Evolutionary conservation across 2,888 invertebrate genomes (phyloP).

Genomic region (Pegoplata infirma): DNA sequence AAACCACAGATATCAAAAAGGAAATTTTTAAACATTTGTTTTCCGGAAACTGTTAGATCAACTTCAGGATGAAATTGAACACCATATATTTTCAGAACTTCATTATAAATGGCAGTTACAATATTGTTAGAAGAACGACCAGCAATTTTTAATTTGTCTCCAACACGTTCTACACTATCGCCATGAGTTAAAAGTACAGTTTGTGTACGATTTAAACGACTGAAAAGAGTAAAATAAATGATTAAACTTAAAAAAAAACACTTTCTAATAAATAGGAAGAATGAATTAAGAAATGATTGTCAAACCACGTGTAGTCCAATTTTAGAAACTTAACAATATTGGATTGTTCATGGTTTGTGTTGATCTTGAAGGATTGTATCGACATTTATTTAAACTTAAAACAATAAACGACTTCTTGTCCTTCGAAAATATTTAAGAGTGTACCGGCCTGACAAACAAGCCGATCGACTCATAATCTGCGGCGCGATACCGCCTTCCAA

Average conservation of each 20-base stretch:
- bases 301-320: constrained; percentile 75
- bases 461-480: no score
- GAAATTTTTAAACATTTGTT: constrained; percentile 95
- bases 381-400: constrained; percentile 66
- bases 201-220: constrained; percentile 92
- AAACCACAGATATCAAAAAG: constrained; percentile 93
- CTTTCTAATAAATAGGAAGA: neutral
- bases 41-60: constrained; percentile 94
- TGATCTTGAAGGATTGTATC: constrained; percentile 78
- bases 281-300: constrained; percentile 50
- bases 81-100: constrained; percentile 93
- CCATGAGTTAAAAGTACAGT: constrained; percentile 97
- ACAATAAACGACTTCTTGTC: constrained; percentile 72
- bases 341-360: constrained; percentile 74
- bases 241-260: neutral
- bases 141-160: constrained; percentile 91
- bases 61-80: constrained; percentile 99
- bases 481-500: no score
- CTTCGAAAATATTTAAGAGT: constrained; percentile 57
- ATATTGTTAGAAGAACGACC: constrained; percentile 89
- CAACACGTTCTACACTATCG: constrained; percentile 95
- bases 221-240: constrained; percentile 76
- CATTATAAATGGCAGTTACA: constrained; percentile 94
- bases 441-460: neutral
- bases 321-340: constrained; percentile 69